Percentiles rank a stretch among this genome's conserved stretches.
Evolutionary conservation across 1,140 invertebrate species (phyloP).

Genomic region (Oscheius sp.): DNA sequence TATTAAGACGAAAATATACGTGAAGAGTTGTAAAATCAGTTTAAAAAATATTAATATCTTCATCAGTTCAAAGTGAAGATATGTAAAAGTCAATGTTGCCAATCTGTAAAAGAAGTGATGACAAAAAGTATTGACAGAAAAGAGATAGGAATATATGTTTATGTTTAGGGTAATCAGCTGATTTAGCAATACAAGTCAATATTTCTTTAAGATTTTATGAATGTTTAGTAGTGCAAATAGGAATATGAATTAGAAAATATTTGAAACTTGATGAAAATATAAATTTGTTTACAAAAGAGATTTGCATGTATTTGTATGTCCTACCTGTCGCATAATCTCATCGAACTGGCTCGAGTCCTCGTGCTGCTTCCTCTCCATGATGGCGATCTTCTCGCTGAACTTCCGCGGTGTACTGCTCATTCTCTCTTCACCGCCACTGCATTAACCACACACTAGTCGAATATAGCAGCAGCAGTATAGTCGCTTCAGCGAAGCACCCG

Average conservation of each 20-base stretch:
- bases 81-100: too few species aligned
- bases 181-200: too few species aligned
- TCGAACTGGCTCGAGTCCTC: slow-evolving; percentile 53
- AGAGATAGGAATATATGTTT: too few species aligned
- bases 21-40: too few species aligned
- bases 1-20: too few species aligned
- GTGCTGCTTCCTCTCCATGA: slow-evolving; percentile 55
- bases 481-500: neutral
- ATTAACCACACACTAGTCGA: neutral
- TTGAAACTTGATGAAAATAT: neutral
- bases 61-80: too few species aligned
- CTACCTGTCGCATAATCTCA: slow-evolving; percentile 57
- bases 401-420: slow-evolving; percentile 57
- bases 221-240: neutral
- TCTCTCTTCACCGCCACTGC: neutral
- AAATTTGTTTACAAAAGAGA: too few species aligned
- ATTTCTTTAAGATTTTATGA: neutral
- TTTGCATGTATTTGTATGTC: slow-evolving; percentile 43
- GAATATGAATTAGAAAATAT: neutral
- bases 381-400: slow-evolving; percentile 60
- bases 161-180: too few species aligned
- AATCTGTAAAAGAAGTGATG: too few species aligned
- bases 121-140: too few species aligned
- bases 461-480: neutral
- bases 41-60: too few species aligned